Percentiles rank a stretch among this genome's conserved stretches.
These are phyloP conservation scores for Ylistrum balloti DNA, from an alignment of 1,140 invertebrate species.

Conservation along the genomic window DNA sequence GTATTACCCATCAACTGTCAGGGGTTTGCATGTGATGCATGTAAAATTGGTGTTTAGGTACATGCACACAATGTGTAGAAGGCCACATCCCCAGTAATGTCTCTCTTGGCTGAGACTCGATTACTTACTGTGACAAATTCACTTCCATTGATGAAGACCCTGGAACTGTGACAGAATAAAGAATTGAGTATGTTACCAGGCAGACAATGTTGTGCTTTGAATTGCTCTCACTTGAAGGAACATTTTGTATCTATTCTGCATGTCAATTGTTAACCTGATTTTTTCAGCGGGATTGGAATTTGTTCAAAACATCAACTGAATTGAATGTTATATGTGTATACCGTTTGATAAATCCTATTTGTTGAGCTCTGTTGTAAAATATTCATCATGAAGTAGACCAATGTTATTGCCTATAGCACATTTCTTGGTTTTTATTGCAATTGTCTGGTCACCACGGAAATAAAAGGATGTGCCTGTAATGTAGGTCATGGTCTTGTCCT, in stretches of 20 bases:
- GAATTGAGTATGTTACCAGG: background rate
- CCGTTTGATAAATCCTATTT: background rate
- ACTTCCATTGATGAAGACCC: slow-evolving; percentile 32
- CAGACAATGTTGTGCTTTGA: background rate
- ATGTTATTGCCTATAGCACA: background rate
- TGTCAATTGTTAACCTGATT: slow-evolving; percentile 1
- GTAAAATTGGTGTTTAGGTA: background rate
- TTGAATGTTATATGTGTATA: slow-evolving; percentile 4
- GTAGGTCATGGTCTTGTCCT: background rate
- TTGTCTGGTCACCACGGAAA: background rate
- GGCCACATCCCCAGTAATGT: background rate
- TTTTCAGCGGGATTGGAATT: background rate
- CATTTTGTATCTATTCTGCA: background rate
- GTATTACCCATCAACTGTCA: background rate
- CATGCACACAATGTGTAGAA: background rate
- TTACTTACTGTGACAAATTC: slow-evolving; percentile 35
- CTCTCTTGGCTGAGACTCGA: background rate
- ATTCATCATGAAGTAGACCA: background rate
- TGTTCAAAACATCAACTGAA: background rate
- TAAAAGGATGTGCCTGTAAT: background rate
- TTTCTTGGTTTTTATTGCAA: background rate
- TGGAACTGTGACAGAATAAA: background rate
- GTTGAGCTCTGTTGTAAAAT: background rate
- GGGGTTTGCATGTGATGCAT: slow-evolving; percentile 37
- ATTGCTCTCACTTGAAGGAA: slow-evolving; percentile 12